phyloP scores from a whole-genome alignment of 2,113 vertebrate genomes.

The Xenus cinereus region DNA sequence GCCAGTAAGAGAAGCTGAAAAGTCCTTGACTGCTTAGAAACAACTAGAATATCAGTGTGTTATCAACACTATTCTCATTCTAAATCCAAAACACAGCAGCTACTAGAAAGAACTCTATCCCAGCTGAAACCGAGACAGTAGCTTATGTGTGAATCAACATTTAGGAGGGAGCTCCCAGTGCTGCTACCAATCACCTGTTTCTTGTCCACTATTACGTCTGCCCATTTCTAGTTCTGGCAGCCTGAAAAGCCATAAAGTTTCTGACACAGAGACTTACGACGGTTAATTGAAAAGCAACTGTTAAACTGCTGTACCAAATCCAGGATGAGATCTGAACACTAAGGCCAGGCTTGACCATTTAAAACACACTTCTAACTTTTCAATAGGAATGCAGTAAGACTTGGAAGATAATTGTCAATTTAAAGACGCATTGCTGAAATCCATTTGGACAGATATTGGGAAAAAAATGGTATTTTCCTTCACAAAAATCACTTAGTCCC shows the following conservation, averaged over 20 bases:
- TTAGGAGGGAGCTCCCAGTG: neutral
- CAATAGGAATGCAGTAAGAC: neutral
- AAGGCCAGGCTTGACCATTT: neutral
- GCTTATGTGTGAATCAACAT: rapidly evolving
- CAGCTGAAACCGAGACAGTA: neutral
- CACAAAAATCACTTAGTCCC: neutral
- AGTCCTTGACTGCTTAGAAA: neutral
- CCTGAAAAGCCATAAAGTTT: neutral
- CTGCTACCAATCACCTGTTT: neutral
- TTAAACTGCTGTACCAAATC: neutral
- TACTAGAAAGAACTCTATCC: neutral
- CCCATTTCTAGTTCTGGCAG: neutral
- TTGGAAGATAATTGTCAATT: neutral
- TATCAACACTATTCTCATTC: neutral
- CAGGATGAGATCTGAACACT: neutral
- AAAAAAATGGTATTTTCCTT: neutral
- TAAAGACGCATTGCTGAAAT: neutral
- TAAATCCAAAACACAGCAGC: neutral
- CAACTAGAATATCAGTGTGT: neutral
- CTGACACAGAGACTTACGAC: neutral
- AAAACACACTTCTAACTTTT: neutral
- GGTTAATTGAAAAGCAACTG: neutral
- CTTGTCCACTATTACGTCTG: neutral
- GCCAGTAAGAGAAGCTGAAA: neutral
- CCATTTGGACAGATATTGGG: neutral